A percentile compares a stretch with the other conserved stretches of the same genome.
Evolutionary conservation across 2,888 invertebrate genomes (phyloP).

Genomic region (Pegoplata infirma): DNA sequence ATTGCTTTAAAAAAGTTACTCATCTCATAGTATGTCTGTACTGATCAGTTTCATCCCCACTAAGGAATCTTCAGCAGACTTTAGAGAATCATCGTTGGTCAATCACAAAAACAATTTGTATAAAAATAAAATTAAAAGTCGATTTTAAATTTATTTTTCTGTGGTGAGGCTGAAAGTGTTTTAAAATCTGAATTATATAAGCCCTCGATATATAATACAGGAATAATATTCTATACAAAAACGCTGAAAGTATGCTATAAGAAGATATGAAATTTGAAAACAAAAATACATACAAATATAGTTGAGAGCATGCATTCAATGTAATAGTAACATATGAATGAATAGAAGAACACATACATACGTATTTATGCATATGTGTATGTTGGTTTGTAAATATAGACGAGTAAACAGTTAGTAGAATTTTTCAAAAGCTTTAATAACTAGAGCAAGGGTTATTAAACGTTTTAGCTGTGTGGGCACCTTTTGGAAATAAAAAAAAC

Average conservation of each 20-base stretch:
- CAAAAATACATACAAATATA: background rate
- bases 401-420: conserved; percentile 27
- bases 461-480: conserved; percentile 31
- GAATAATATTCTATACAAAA: conserved; percentile 18
- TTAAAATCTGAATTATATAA: too few relatives aligned
- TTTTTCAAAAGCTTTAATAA: conserved; percentile 29
- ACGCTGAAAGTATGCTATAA: conserved; percentile 41
- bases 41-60: too few relatives aligned
- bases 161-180: too few relatives aligned
- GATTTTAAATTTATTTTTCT: too few relatives aligned
- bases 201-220: background rate
- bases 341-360: conserved; percentile 20
- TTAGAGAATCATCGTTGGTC: too few relatives aligned
- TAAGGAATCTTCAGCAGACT: too few relatives aligned
- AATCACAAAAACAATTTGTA: too few relatives aligned
- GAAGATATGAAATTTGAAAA: conserved; percentile 31
- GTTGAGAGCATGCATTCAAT: background rate
- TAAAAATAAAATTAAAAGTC: too few relatives aligned
- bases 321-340: conserved; percentile 27
- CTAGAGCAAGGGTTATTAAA: conserved; percentile 50
- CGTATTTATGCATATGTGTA: too few relatives aligned
- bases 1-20: too few relatives aligned
- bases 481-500: background rate
- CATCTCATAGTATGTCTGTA: too few relatives aligned
- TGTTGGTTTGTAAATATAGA: conserved; percentile 35